Evolutionary conservation across 2,797 vertebrate species (phyloP).

Genomic region (Tapirus indicus): DNA sequence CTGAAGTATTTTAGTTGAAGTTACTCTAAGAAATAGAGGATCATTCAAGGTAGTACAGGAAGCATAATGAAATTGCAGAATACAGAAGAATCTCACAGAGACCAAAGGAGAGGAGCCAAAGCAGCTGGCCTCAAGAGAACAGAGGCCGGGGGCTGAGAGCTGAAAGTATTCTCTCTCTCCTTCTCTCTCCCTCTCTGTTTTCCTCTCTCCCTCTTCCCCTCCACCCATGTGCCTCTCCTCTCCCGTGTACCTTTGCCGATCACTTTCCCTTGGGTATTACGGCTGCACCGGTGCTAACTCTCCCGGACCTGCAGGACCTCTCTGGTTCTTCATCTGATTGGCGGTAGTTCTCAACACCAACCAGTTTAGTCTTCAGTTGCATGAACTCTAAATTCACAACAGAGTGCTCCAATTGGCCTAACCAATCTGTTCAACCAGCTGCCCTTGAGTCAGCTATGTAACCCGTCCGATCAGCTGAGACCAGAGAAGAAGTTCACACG

Average conservation of each 20-base stretch:
- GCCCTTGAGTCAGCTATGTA: background rate
- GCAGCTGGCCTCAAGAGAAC: background rate
- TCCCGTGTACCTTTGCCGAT: too few species aligned
- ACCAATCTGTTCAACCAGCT: background rate
- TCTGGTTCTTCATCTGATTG: background rate
- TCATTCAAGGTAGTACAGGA: background rate
- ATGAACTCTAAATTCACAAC: background rate
- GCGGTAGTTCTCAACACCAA: background rate
- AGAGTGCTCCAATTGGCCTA: background rate
- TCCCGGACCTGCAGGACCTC: background rate
- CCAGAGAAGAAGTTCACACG: background rate
- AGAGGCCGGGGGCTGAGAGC: background rate
- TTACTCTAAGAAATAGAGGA: background rate
- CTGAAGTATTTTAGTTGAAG: background rate
- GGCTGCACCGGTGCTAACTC: background rate
- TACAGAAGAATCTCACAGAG: background rate
- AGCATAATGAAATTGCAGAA: background rate
- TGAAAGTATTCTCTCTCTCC: background rate
- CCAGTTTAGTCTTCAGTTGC: background rate
- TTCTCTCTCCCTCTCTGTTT: background rate
- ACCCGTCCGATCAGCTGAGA: background rate
- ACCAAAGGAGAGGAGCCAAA: background rate
- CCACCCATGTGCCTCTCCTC: fast-evolving
- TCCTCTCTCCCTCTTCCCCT: background rate
- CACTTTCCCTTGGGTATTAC: background rate